Evolutionary conservation across 2,888 invertebrate genomes (phyloP), one percentile per base, ranked within the genome.

Genomic region (Crossocerus cetratus): DNA sequence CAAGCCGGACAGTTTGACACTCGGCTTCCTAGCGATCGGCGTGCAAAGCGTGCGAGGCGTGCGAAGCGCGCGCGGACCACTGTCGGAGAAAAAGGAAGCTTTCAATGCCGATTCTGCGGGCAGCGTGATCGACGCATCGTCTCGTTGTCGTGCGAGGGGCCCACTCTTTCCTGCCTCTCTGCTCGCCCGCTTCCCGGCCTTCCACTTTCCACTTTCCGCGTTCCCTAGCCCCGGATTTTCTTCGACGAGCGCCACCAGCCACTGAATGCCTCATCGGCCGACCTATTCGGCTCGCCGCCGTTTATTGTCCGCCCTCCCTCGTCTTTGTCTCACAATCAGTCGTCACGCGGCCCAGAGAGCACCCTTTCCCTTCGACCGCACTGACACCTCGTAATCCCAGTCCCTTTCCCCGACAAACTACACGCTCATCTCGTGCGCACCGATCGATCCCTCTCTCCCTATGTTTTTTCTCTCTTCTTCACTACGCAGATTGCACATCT

Each of bases 21-120:
- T 72, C 78, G 81, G 74, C 80, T 81, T 78, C 80, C 81, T 81
- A 81, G 78, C 81, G 80, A 81, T 81, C 78, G 74, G 72, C 54
- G 65, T 56, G 67, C 71, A 42, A 32, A 32, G 32, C 32, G 32
- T 32, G 32, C 32, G 32, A 32, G 11, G 32, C 32, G 32, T 32
- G 32, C 8, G 0, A 32, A 32, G 32, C 32, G 32, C 32, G 71
- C 67, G n/a, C 16, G n/a, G n/a, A 49, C 49, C 16, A 49, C 81
- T 81, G 65, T 69, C 74, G 72, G 69, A 70, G 74, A 76, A 80
- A 80, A 80, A 78, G 81, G 66, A 64, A 69, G 69, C 70, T 76
- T 55, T 81, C 72, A 80, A 80, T 80, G 69, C 72, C 75, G 73
- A 76, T 77, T 75, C 76, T 65, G 66, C 68, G 65, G 65, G 32